Conservation (phyloP, 1,140 invertebrate species). For the Drosophila ambigua region DNA sequence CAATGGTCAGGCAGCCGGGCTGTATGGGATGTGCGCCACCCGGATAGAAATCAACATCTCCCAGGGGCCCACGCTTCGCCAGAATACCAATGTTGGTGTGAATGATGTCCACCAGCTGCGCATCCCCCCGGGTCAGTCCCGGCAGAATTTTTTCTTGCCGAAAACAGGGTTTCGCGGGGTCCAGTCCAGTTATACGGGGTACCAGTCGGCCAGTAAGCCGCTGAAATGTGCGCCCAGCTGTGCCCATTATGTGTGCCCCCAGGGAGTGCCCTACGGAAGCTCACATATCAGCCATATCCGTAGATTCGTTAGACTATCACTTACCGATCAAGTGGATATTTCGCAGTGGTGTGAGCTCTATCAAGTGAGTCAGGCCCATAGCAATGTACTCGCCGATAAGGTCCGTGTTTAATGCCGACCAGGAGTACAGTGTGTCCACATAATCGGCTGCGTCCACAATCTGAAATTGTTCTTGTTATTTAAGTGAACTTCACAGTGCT, state of each 20-base stretch:
- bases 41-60: slow-evolving; percentile 91
- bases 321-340: slow-evolving; percentile 79
- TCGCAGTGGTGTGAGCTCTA: slow-evolving; percentile 56
- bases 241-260: slow-evolving; percentile 85
- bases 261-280: slow-evolving; percentile 71
- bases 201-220: slow-evolving; percentile 73
- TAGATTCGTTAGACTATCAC: not conserved
- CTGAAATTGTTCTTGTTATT: slow-evolving; percentile 19
- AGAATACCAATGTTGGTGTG: slow-evolving; percentile 90
- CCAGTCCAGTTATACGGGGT: slow-evolving; percentile 87
- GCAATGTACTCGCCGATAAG: slow-evolving; percentile 70
- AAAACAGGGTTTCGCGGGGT: slow-evolving; percentile 89
- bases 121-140: slow-evolving; percentile 85
- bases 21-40: slow-evolving; percentile 80
- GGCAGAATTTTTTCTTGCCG: slow-evolving; percentile 79
- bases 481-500: too few relatives aligned
- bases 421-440: slow-evolving; percentile 79
- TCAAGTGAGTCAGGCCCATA: slow-evolving; percentile 58
- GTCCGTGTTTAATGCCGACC: slow-evolving; percentile 80
- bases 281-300: not conserved
- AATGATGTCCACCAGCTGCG: slow-evolving; percentile 88
- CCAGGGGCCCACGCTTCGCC: slow-evolving; percentile 82
- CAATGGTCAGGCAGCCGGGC: slow-evolving; percentile 85
- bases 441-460: slow-evolving; percentile 73
- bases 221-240: slow-evolving; percentile 84